phyloP scores from a whole-genome alignment of 2,797 vertebrate genomes.

The Chromobotia macracanthus region DNA sequence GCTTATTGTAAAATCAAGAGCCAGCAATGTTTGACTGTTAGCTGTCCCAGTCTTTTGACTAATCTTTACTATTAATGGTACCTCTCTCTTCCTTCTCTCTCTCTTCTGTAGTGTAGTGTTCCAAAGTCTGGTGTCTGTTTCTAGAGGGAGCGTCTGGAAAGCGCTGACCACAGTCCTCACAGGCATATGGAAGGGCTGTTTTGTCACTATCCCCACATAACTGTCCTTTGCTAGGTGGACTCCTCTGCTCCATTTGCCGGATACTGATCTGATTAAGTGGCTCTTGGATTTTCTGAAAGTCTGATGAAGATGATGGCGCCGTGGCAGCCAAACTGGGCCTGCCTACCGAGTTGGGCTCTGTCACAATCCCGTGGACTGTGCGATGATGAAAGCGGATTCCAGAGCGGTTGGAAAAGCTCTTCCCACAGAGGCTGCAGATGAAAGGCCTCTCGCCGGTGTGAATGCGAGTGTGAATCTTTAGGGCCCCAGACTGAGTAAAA shows the following conservation, averaged over 20 bases:
- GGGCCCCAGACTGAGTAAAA: constrained; percentile 83
- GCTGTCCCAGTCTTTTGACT: not conserved
- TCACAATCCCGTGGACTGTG: constrained; percentile 73
- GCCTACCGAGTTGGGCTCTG: constrained; percentile 62
- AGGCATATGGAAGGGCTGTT: constrained; percentile 66
- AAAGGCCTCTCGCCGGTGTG: constrained; percentile 83
- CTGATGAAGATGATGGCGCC: not conserved
- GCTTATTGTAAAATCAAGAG: not conserved
- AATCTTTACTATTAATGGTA: constrained; percentile 29
- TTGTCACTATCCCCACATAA: constrained; percentile 40
- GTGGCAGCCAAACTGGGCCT: constrained; percentile 52
- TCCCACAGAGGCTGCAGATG: constrained; percentile 76
- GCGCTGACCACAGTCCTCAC: constrained; percentile 79
- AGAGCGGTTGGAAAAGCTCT: constrained; percentile 80
- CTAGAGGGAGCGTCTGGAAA: constrained; percentile 79
- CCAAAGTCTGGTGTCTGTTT: constrained; percentile 77
- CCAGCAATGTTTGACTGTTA: not conserved
- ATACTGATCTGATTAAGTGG: constrained; percentile 50
- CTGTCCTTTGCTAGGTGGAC: constrained; percentile 19
- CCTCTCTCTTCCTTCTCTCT: constrained; percentile 55
- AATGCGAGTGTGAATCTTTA: constrained; percentile 80
- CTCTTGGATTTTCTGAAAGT: constrained; percentile 23
- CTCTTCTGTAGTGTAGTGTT: constrained; percentile 73
- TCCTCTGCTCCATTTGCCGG: constrained; percentile 21
- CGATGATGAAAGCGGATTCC: constrained; percentile 82